A percentile compares a stretch with the other conserved stretches of the same genome.
Conservation (phyloP, 1,140 invertebrate genomes). For the Psilanteris sp. region DNA sequence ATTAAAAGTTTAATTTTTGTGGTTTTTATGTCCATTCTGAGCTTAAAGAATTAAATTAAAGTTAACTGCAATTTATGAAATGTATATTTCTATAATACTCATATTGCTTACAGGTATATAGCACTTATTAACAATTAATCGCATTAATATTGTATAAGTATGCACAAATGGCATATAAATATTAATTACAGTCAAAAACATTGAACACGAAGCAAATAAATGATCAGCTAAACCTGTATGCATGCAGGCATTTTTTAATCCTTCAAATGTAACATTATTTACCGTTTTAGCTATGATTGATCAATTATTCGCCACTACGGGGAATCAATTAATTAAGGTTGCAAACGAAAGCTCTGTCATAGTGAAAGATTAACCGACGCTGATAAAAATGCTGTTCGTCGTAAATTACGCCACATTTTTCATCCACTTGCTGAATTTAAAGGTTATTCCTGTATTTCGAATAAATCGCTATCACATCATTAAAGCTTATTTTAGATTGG, state of each 20-base stretch:
- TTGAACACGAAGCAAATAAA: slow-evolving; percentile 1
- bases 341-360: slow-evolving; percentile 30
- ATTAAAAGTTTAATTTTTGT: background rate
- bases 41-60: slow-evolving; percentile 10
- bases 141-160: slow-evolving; percentile 8
- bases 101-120: slow-evolving; percentile 1
- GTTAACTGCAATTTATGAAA: slow-evolving; percentile 1
- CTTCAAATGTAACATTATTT: slow-evolving; percentile 21
- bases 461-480: slow-evolving; percentile 6
- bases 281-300: slow-evolving; percentile 35
- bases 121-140: too few relatives aligned
- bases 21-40: background rate
- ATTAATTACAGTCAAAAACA: slow-evolving; percentile 8
- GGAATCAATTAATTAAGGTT: slow-evolving; percentile 53
- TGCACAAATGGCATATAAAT: slow-evolving; percentile 23
- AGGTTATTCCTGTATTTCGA: background rate
- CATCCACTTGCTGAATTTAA: slow-evolving; percentile 33
- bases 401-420: slow-evolving; percentile 42
- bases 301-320: slow-evolving; percentile 36
- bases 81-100: background rate
- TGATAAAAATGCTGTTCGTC: slow-evolving; percentile 36
- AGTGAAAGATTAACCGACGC: slow-evolving; percentile 31
- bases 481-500: slow-evolving; percentile 16
- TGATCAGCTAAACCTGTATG: background rate
- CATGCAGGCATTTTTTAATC: background rate